Evolutionary conservation across 2,113 vertebrate genomes (phyloP).

Genomic region (Cyprinodon brontotheroides): DNA sequence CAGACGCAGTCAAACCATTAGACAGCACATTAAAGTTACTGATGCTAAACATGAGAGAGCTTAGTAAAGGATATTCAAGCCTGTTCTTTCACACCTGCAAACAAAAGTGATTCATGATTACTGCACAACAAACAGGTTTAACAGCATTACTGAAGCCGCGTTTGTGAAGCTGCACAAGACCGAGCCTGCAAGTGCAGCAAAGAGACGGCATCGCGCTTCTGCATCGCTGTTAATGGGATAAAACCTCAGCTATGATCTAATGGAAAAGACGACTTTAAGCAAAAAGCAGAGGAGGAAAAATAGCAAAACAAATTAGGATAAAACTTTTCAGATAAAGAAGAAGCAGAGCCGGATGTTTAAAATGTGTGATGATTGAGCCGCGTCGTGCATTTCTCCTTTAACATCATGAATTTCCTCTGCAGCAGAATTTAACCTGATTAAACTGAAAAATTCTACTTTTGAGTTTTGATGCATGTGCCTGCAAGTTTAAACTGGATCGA

Average conservation of each 20-base stretch:
- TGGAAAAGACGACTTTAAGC: neutral
- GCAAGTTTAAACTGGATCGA: neutral
- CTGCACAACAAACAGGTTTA: conserved; percentile 21
- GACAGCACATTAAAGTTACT: neutral
- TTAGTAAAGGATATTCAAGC: conserved; percentile 2
- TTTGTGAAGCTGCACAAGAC: conserved; percentile 2
- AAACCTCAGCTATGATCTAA: neutral
- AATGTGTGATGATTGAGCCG: neutral
- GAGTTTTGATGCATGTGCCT: too few relatives aligned
- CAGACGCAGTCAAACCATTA: conserved; percentile 4
- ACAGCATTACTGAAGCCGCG: neutral
- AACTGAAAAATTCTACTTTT: neutral
- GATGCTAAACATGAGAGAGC: conserved; percentile 7
- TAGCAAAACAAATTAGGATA: neutral
- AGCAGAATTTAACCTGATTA: neutral
- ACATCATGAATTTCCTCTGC: neutral
- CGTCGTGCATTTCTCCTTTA: neutral
- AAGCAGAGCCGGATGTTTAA: neutral
- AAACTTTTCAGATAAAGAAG: neutral
- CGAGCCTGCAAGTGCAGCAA: neutral
- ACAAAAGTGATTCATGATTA: conserved; percentile 20
- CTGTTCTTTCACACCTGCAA: conserved; percentile 1
- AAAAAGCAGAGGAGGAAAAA: neutral
- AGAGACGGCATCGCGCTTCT: neutral
- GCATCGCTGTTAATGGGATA: neutral